Base-by-base conservation (phyloP, 2,797 vertebrate genomes). In the Clamator glandarius region DNA sequence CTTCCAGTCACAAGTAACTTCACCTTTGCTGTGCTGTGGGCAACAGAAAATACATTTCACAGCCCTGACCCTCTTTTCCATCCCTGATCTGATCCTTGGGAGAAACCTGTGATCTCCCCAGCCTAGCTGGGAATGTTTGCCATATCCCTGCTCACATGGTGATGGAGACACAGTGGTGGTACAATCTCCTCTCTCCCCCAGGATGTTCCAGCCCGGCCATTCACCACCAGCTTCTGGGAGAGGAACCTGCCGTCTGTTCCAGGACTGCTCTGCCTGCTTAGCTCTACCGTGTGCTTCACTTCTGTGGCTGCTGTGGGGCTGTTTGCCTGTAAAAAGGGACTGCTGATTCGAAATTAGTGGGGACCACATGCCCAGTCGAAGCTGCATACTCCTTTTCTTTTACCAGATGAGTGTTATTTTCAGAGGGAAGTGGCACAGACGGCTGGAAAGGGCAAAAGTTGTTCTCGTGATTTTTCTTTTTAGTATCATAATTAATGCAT, bases 121-220 rank as follows among this genome's bases (percentile, higher is more conserved):
- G 4, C n/a, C 54, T 39, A 2, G 0, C 0, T 1, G 11, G 19
- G 15, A 7, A 6, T 0, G 0, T 82, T 89, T 80, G 19, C 5
- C 2, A 1, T 26, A 7, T 63, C 59, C 7, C 29, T 3, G 4
- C n/a, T 82, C 4, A 0, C 0, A 0, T 0, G 1, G 8, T 19
- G 59, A 67, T 25, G 33, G 28, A 17, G 8, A n/a, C 7, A 24
- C 20, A 64, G 28, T 0, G 1, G 12, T 93, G n/a, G 67, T 15
- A 84, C 46, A 24, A n/a, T 83, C 21, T 97, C 5, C 74, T 96
- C 63, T 94, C 93, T 94, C 41, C 58, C 58, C 9, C 80, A 98
- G 98, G 98, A 98, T 41, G 97, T 98, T 57, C 98, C 97, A 92
- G 91, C 97, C 35, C 26, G 4, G 11, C 97, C 98, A 5, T 97